A percentile compares a stretch with the other conserved stretches of the same genome.
Evolutionary conservation across 2,797 vertebrate species (phyloP).

Genomic region (Dryobates pubescens): DNA sequence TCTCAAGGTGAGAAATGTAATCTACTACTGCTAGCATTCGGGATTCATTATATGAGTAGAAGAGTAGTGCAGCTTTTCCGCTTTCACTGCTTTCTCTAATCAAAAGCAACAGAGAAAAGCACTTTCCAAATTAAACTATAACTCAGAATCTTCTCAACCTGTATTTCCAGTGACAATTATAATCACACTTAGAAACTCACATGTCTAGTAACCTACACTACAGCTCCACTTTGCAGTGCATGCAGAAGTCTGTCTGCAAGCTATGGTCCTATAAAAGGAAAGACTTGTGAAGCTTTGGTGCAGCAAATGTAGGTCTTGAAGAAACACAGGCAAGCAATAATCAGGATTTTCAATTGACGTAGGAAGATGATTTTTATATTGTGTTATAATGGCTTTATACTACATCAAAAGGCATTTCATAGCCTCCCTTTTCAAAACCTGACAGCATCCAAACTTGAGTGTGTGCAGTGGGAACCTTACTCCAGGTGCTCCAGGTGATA

Average conservation of each 20-base stretch:
- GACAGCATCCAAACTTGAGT: not conserved
- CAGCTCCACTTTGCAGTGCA: not conserved
- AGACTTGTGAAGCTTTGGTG: not conserved
- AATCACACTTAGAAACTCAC: not conserved
- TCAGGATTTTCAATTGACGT: slow-evolving; percentile 4
- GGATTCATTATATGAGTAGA: not conserved
- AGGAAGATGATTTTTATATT: slow-evolving; percentile 23
- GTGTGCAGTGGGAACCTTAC: slow-evolving; percentile 22
- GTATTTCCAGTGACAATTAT: not conserved
- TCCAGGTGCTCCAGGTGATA: slow-evolving; percentile 71
- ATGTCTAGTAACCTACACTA: not conserved
- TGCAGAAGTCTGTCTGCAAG: not conserved
- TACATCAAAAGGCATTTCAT: slow-evolving; percentile 35
- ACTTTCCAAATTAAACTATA: not conserved
- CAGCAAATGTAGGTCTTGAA: slow-evolving; percentile 15
- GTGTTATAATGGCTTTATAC: not conserved
- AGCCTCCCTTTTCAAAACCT: slow-evolving; percentile 31
- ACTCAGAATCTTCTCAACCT: not conserved
- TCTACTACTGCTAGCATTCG: not conserved
- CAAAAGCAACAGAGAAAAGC: not conserved
- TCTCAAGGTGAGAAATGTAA: not conserved
- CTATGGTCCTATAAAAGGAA: not conserved
- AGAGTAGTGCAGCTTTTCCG: not conserved
- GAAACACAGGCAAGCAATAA: slow-evolving; percentile 17
- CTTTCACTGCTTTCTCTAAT: not conserved